phyloP scores from a whole-genome alignment of 2,888 invertebrate species.

The Norana najaformis region DNA sequence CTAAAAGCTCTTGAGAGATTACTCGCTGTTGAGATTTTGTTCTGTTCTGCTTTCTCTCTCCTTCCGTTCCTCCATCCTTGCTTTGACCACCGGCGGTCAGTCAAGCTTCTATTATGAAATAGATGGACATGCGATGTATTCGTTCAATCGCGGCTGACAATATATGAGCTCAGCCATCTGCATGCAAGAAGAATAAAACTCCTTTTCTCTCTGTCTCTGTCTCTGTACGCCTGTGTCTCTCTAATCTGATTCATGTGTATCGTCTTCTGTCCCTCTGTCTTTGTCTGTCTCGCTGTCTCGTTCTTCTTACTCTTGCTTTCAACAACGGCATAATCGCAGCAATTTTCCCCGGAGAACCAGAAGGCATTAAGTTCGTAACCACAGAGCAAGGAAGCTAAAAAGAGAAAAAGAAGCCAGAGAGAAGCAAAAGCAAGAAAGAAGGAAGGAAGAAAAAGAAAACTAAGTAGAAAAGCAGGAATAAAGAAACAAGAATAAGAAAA shows the following conservation, averaged over 20 bases:
- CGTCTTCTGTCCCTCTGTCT: not conserved
- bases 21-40: slow-evolving; percentile 5
- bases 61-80: not conserved
- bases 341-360: not conserved
- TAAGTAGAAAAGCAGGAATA: not conserved
- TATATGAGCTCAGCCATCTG: not conserved
- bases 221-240: not conserved
- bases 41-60: not conserved
- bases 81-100: not conserved
- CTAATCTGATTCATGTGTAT: not conserved
- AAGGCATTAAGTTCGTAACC: not conserved
- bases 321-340: not conserved
- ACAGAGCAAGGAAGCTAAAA: not conserved
- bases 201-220: not conserved
- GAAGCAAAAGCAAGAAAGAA: not conserved
- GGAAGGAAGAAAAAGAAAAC: not conserved
- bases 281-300: not conserved
- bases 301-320: not conserved
- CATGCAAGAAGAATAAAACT: not conserved
- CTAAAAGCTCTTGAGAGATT: slow-evolving; percentile 13
- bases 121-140: not conserved
- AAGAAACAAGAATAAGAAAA: too few species aligned
- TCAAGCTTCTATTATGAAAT: slow-evolving; percentile 13
- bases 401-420: not conserved
- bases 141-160: not conserved